These are phyloP conservation scores for Ptilodon capucinus DNA, from an alignment of 2,888 invertebrate species.

Conservation along the genomic window DNA sequence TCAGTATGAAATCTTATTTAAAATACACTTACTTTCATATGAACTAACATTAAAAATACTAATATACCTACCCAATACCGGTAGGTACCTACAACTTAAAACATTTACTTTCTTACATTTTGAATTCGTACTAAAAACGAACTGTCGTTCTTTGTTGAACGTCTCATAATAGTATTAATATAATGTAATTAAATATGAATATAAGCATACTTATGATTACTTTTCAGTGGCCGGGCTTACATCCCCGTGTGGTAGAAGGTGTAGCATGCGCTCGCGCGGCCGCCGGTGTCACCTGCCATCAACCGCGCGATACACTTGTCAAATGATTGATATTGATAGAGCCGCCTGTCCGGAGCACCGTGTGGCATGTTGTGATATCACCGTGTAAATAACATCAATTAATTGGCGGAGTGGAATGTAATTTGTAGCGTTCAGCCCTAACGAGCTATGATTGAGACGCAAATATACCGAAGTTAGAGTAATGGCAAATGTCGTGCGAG, in stretches of 20 bases:
- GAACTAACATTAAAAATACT: too few species aligned
- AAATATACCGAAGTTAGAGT: conserved; percentile 20
- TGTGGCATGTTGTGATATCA: conserved; percentile 39
- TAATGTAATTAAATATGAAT: neutral
- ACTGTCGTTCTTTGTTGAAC: too few species aligned
- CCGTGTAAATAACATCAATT: conserved; percentile 47
- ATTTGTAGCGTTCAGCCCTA: conserved; percentile 47
- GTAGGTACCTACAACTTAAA: too few species aligned
- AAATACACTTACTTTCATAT: too few species aligned
- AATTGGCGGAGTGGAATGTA: conserved; percentile 49
- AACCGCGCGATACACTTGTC: conserved; percentile 47
- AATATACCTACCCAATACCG: too few species aligned
- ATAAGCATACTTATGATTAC: neutral
- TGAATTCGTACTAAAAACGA: too few species aligned
- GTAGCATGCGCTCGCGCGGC: neutral
- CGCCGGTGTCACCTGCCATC: conserved; percentile 20
- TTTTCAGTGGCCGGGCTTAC: neutral
- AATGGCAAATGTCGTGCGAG: neutral
- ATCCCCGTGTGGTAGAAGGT: neutral
- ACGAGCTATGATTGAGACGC: conserved; percentile 49
- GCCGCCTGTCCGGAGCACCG: conserved; percentile 35
- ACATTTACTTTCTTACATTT: too few species aligned
- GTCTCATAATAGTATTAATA: too few species aligned
- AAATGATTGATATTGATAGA: conserved; percentile 57
- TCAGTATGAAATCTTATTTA: too few species aligned